Conservation (phyloP, 2,113 vertebrate species). For the Hippocampus mohnikei region DNA sequence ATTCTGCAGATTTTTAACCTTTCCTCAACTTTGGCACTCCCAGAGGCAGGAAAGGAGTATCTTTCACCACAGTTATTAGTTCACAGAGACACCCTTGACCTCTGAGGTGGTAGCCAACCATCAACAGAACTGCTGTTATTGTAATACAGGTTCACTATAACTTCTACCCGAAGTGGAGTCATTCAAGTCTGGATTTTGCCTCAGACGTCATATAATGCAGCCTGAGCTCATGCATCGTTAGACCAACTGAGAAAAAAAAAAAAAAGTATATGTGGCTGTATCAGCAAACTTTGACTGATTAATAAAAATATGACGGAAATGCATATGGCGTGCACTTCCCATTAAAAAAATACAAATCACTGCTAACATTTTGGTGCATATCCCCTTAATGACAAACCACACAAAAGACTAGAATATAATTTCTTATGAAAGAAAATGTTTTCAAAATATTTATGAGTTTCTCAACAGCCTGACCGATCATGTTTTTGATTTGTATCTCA, state of each 20-base stretch:
- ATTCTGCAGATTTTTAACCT: conserved; percentile 76
- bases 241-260: not conserved
- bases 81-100: conserved; percentile 70
- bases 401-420: not conserved
- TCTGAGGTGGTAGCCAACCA: conserved; percentile 65
- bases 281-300: not conserved
- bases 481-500: too few relatives aligned
- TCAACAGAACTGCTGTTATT: conserved; percentile 69
- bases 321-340: not conserved
- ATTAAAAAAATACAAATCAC: not conserved
- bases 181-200: conserved; percentile 18
- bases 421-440: not conserved
- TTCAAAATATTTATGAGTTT: too few relatives aligned
- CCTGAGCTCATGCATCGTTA: conserved; percentile 15
- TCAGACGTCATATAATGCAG: not conserved
- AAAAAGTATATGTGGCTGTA: not conserved
- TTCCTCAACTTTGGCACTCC: conserved; percentile 69
- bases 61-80: conserved; percentile 75
- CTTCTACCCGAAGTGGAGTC: conserved; percentile 33
- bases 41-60: conserved; percentile 71
- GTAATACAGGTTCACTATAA: conserved; percentile 58
- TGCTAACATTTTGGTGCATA: not conserved
- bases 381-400: not conserved
- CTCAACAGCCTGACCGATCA: too few relatives aligned
- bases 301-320: not conserved